Evolutionary conservation across 2,113 vertebrate species (phyloP), one percentile per base, ranked within the genome.

Genomic region (Phodopus roborovskii): DNA sequence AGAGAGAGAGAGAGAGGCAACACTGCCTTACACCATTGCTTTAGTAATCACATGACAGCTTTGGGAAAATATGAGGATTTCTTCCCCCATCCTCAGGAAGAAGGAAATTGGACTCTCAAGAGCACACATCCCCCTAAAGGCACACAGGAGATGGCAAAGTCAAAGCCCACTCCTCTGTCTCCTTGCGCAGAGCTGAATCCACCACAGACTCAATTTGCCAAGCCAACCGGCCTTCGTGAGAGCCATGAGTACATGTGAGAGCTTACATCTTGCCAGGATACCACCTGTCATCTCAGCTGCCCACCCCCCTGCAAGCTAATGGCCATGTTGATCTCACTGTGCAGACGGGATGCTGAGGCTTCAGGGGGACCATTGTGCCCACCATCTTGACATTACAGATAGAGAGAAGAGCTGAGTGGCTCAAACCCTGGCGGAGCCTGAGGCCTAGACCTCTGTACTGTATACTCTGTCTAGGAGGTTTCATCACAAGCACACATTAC

Each of bases 1-100:
- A n/a, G n/a, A n/a, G n/a, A n/a, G n/a, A n/a, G n/a, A n/a, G n/a
- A n/a, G n/a, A n/a, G n/a, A n/a, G 11, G 33, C 45, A 86, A 78
- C 88, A 42, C 42, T 89, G 86, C 85, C 66, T 48, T 91, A 91
- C 15, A 94, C 68, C 83, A 11, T 7, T 56, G 56, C 83, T 90
- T 36, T 60, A 62, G 39, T 1, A 3, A 3, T 71, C 56, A 93
- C 45, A 4, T 11, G 83, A 68, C 86, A 83, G 70, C 75, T 86
- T 83, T 56, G 36, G 12, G 39, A 70, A 66, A 95, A 36, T 70
- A 28, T 1, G 56, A 48, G 22, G 62, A 83, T 70, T 81, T 92
- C 81, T 73, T 82, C 17, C 33, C 5, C 28, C 74, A 75, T 86
- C 68, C 82, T 66, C 48, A 36, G 78, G 78, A 78, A 16, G 45